phyloP scores from a whole-genome alignment of 2,888 invertebrate genomes.

The Unio pictorum region DNA sequence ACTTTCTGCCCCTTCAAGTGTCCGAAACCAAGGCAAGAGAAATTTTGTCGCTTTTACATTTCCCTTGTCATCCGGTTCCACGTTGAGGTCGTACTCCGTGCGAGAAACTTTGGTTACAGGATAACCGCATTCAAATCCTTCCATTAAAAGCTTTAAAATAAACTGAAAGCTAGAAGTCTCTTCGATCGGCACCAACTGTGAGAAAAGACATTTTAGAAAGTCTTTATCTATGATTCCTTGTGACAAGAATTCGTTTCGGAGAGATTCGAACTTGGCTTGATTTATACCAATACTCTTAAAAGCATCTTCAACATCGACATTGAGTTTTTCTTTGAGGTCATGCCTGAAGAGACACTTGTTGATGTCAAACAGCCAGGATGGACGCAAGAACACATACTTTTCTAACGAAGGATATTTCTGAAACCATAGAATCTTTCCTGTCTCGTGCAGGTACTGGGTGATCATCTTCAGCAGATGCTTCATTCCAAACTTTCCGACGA shows the following conservation, averaged over 20 bases:
- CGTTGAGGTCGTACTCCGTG: conserved; percentile 17
- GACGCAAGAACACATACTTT: conserved; percentile 62
- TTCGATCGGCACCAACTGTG: conserved; percentile 51
- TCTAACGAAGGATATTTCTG: conserved; percentile 49
- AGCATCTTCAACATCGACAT: conserved; percentile 56
- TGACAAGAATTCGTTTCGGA: conserved; percentile 49
- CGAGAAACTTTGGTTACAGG: conserved; percentile 37
- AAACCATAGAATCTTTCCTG: conserved; percentile 64
- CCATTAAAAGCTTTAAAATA: conserved; percentile 45
- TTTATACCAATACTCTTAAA: conserved; percentile 52
- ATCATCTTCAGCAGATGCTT: conserved; percentile 63
- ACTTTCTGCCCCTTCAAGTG: conserved; percentile 45
- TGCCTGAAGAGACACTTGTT: conserved; percentile 59
- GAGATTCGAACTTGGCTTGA: conserved; percentile 47
- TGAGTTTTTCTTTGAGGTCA: conserved; percentile 48
- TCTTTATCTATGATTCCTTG: conserved; percentile 64
- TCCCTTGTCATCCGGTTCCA: conserved; percentile 40
- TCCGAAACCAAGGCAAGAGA: conserved; percentile 61
- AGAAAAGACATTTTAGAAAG: conserved; percentile 56
- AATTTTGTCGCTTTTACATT: conserved; percentile 42
- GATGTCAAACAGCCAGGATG: conserved; percentile 66
- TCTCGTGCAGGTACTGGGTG: conserved; percentile 67
- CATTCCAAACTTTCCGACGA: conserved; percentile 66
- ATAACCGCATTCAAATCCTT: conserved; percentile 62
- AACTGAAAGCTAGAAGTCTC: conserved; percentile 43